These are phyloP conservation scores for Liparis tanakae DNA, from an alignment of 2,797 vertebrate genomes.

Conservation along the genomic window DNA sequence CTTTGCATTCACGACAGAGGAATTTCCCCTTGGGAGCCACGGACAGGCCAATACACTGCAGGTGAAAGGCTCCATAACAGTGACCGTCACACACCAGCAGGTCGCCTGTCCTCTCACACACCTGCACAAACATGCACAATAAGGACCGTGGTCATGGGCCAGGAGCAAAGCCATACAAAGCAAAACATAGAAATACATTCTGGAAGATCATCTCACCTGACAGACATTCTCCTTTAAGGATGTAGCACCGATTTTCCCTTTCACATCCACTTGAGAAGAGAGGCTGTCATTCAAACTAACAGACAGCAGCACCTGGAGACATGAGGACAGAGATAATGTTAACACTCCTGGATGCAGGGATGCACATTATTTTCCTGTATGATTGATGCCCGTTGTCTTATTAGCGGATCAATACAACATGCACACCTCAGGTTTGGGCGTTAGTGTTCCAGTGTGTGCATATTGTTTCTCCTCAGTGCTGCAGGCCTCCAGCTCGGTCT, in stretches of 20 bases:
- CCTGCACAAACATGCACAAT: constrained; percentile 75
- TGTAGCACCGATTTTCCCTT: constrained; percentile 89
- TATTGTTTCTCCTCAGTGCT: constrained; percentile 56
- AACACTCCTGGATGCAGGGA: neutral
- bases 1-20: constrained; percentile 93
- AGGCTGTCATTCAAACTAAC: constrained; percentile 64
- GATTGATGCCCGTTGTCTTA: neutral
- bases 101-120: constrained; percentile 95
- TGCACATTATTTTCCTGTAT: neutral
- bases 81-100: constrained; percentile 95
- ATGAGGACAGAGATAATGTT: neutral
- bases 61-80: constrained; percentile 97
- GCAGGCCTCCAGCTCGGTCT: constrained; percentile 54
- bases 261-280: constrained; percentile 68
- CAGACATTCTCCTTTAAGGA: constrained; percentile 97
- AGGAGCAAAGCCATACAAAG: neutral
- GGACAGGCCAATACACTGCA: constrained; percentile 92
- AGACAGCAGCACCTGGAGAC: constrained; percentile 56
- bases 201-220: constrained; percentile 84
- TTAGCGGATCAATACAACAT: neutral
- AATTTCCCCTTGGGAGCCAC: constrained; percentile 93
- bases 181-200: neutral
- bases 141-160: neutral
- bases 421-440: constrained; percentile 71
- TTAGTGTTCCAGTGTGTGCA: constrained; percentile 63